phyloP scores from a whole-genome alignment of 2,797 vertebrate genomes.

The Clarias platycephalus region DNA sequence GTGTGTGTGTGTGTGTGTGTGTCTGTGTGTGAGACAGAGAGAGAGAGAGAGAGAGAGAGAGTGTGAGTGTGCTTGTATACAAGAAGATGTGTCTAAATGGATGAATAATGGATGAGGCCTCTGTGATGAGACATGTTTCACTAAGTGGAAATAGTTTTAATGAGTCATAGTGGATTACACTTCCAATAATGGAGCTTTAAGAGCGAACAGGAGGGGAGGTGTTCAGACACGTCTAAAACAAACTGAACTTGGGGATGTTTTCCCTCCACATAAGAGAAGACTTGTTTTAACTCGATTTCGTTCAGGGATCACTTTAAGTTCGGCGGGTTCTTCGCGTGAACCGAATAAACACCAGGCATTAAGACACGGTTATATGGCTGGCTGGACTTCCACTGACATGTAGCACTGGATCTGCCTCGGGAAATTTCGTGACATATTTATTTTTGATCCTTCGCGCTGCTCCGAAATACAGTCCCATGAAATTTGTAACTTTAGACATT shows the following conservation, averaged over 20 bases:
- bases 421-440: conserved; percentile 60
- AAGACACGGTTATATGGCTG: not conserved
- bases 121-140: conserved; percentile 74
- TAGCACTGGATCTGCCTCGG: conserved; percentile 41
- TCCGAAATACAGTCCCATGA: conserved; percentile 61
- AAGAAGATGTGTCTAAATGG: conserved; percentile 73
- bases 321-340: not conserved
- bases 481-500: conserved; percentile 63
- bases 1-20: conserved; percentile 36
- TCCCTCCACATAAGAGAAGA: not conserved
- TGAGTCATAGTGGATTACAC: conserved; percentile 70
- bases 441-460: conserved; percentile 60
- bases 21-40: not conserved
- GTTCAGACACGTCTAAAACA: conserved; percentile 64
- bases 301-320: not conserved
- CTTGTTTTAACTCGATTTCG: not conserved
- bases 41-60: conserved; percentile 45
- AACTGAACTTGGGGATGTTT: conserved; percentile 54
- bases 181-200: conserved; percentile 61
- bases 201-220: conserved; percentile 54
- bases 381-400: conserved; percentile 36
- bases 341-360: not conserved
- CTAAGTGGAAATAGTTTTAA: conserved; percentile 74
- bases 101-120: conserved; percentile 77
- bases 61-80: conserved; percentile 30